Base-by-base conservation (phyloP, 2,888 invertebrate species). In the Acrocera orbiculus region DNA sequence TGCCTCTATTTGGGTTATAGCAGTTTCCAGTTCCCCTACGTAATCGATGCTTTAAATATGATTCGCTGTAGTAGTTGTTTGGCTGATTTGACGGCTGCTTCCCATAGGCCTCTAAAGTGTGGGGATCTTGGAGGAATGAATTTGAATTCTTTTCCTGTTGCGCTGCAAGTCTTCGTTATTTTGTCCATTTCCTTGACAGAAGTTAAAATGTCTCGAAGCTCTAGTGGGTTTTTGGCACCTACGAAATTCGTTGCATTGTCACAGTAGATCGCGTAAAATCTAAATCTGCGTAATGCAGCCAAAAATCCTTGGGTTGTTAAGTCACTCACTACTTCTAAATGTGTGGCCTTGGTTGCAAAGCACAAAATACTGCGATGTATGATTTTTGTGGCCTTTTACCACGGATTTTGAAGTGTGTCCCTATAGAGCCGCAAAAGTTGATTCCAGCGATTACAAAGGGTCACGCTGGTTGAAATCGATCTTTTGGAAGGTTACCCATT, bases 401-500 rank as follows among this genome's bases (percentile, higher is more conserved):
- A n/a, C 36, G 23, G 14, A 17, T 27, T 16, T 32, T 29, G 22
- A 22, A 38, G 13, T 29, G 34, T 9, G 22, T 27, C 23, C 29
- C 32, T 9, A 40, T 23, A 3, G 39, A 36, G n/a, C 40, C 40
- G 8, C 25, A 26, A 17, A 26, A 40, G 16, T 39, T 37, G 13
- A 39, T 29, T 4, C 37, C 43, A 17, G 34, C 16, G 16, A 35
- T 34, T 5, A 34, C 22, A 30, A 41, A 38, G 30, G 36, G 35
- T 7, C 39, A 15, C 16, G 37, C 34, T 11, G 32, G 27, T 11
- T 11, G 13, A 9, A 32, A 27, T 28, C 47, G 32, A 22, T 22
- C 26, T n/a, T 15, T 13, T 3, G 49, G 48, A 15, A 50, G 34
- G 35, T 46, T 35, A 14, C 45, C 46, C 48, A 51, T 49, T 3